Base-by-base conservation (phyloP, 2,888 invertebrate genomes). In the Drosophila gaucha region DNA sequence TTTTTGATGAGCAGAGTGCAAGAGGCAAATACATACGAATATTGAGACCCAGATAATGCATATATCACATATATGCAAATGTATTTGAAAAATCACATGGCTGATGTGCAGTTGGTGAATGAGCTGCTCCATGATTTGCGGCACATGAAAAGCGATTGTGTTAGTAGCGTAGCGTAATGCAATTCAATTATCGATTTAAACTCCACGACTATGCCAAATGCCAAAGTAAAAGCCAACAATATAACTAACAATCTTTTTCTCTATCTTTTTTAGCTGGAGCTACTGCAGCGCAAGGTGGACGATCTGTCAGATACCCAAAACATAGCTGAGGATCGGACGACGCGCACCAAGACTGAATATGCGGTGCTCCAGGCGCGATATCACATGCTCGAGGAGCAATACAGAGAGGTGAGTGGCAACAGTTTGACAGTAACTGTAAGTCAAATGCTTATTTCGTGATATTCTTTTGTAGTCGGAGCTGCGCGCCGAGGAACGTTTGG, bases 261-360 rank as follows among this genome's bases (percentile, higher is more conserved):
- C 14, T 6, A 6, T 8, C 22, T 10, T 16, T 6, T 92, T 20
- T 93, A 98, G 98, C 96, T 98, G 90, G 96, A 97, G 93, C 94
- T 96, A 89, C 94, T 98, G 72, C 98, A 98, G 92, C 96, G 97
- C 90, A 97, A 98, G 93, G 96, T 98, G 92, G 96, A 96, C 70
- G 95, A 95, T 63, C 93, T 98, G 85, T 96, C 96, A 47, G 97
- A 98, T 91, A 96, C 96, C 50, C 97, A 97, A 89, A 95, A 94
- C 86, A 95, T 95, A 58, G 96, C 96, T 8, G 97, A 98, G 91
- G 97, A 97, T 91, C 94, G 97, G 75, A 98, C 98, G 91, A 95
- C 96, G 56, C 94, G 97, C 86, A 96, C 96, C 58, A 98, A 98
- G 92, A 96, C 98, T 60, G 98, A 98, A 92, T 98, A 98, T 94